phyloP scores from a whole-genome alignment of 2,888 invertebrate species.

The Megamerina dolium region DNA sequence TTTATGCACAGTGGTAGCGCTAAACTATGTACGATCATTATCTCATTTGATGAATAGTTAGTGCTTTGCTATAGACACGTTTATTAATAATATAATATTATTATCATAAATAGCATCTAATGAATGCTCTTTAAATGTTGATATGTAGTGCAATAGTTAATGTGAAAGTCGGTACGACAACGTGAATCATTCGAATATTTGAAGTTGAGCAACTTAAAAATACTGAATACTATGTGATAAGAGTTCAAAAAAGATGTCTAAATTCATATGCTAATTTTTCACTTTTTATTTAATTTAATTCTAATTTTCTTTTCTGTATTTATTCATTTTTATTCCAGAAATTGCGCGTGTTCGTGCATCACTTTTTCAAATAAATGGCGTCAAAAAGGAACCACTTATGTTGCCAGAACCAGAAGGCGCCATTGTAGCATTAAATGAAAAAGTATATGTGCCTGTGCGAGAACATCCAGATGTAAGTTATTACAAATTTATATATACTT shows the following conservation, averaged over 20 bases:
- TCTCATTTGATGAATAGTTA: no score
- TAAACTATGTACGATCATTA: no score
- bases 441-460: constrained; percentile 99
- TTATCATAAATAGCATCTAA: no score
- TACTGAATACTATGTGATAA: no score
- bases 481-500: constrained; percentile 19
- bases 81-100: no score
- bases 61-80: no score
- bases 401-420: constrained; percentile 88
- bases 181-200: no score
- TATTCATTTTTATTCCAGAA: constrained; percentile 66
- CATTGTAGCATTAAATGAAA: constrained; percentile 91
- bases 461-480: constrained; percentile 98
- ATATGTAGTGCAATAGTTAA: no score
- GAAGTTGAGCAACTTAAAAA: no score
- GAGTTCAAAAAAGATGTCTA: not conserved
- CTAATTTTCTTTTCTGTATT: not conserved
- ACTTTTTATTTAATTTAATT: not conserved
- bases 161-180: no score
- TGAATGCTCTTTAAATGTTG: no score
- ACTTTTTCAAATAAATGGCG: constrained; percentile 98
- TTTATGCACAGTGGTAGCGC: no score
- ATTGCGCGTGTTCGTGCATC: constrained; percentile 96
- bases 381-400: constrained; percentile 86
- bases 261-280: not conserved